Evolutionary conservation across 2,113 vertebrate genomes (phyloP), one percentile per base, ranked within the genome.

Genomic region (Erinaceus europaeus): DNA sequence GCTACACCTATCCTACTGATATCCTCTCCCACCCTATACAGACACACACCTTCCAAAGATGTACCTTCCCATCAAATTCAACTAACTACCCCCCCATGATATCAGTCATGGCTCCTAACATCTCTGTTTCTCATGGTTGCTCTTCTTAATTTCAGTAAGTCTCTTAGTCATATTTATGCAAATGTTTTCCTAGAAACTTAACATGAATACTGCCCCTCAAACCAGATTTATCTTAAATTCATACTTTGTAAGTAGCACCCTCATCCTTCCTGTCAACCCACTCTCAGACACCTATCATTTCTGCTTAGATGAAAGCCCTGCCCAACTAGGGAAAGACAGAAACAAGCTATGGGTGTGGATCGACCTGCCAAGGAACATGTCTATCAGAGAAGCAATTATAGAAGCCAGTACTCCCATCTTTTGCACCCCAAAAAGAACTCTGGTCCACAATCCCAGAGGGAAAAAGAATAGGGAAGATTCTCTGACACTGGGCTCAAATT

Each of bases 21-120:
- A 0, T 3, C n/a, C 27, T 29, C 9, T 7, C 18, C 50, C 53
- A 2, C 6, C n/a, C 15, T 6, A 42, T 34, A 5, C 57, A 42
- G 23, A 46, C 27, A 65, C 9, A 7, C 23, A 67, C 1, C 42
- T 34, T 25, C 27, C n/a, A n/a, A n/a, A n/a, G n/a, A n/a, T n/a
- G n/a, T n/a, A n/a, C n/a, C 50, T 18, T 27, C 50, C 53, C 38
- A 29, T 13, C 18, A 64, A 5, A 23, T 38, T 29, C 21, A 52
- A 53, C 42, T 59, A 10, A 34, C n/a, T 9, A 4, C 3, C 14
- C 34, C 27, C 48, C 25, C 13, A 25, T 17, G 12, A 42, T 11
- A 42, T 27, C 67, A 32, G 9, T n/a, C 44, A 44, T 1, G 17
- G 46, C 25, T 57, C 71, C 46, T 40, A 34, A 61, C 4, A 52